These are phyloP conservation scores for Diplosoma virens DNA, from an alignment of 23 tunicate species.

Conservation along the genomic window DNA sequence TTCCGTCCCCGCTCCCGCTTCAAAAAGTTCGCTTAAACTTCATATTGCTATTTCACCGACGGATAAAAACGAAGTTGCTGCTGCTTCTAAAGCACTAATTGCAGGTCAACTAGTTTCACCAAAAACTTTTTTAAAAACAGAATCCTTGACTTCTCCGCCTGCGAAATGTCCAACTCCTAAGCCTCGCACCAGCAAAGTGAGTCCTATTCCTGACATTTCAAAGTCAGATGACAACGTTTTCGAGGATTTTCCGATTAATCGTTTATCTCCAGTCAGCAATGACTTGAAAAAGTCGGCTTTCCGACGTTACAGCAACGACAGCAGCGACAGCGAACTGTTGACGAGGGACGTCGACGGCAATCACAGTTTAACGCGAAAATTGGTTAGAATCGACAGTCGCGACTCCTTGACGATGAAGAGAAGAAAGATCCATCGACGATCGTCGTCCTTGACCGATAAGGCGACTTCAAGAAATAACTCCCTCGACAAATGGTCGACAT, in stretches of 20 bases:
- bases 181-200: background rate
- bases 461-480: background rate
- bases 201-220: background rate
- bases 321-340: constrained; percentile 27
- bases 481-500: constrained; percentile 18
- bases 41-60: background rate
- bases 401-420: constrained; percentile 58
- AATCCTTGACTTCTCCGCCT: background rate
- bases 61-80: too few species aligned
- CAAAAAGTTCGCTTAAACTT: background rate
- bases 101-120: too few species aligned
- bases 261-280: background rate
- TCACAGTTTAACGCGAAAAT: constrained; percentile 31
- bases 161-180: background rate
- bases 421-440: constrained; percentile 26
- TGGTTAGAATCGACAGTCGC: constrained; percentile 57
- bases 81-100: too few species aligned
- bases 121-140: too few species aligned
- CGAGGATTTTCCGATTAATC: background rate
- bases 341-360: constrained; percentile 13
- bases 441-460: constrained; percentile 10
- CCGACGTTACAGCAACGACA: constrained; percentile 3
- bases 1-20: background rate
- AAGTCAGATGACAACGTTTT: background rate
- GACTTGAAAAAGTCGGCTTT: too few species aligned